Conservation (phyloP, 2,888 invertebrate species). For the Leptopilina myrica region DNA sequence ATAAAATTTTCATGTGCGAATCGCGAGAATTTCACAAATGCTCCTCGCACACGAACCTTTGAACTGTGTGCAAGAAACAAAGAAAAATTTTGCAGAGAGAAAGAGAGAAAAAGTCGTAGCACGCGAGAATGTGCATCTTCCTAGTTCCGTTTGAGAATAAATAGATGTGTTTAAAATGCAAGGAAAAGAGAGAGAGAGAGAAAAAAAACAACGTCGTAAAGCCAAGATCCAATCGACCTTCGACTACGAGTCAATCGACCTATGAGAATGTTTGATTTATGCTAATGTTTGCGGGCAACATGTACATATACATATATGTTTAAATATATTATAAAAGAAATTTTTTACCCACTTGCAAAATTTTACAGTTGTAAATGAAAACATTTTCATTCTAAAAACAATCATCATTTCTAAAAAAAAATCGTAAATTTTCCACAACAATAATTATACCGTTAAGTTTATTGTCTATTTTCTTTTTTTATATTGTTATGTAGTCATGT, state of each 20-base stretch:
- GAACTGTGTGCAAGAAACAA: slow-evolving; percentile 37
- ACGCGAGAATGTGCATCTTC: slow-evolving; percentile 38
- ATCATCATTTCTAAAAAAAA: slow-evolving; percentile 2
- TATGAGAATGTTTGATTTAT: slow-evolving; percentile 55
- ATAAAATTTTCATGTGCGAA: slow-evolving; percentile 27
- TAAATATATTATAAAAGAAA: too few species aligned
- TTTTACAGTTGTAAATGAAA: slow-evolving; percentile 33
- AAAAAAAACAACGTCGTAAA: slow-evolving; percentile 51
- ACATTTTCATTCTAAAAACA: not conserved
- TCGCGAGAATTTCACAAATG: slow-evolving; percentile 34
- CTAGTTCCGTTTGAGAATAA: slow-evolving; percentile 41
- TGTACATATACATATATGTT: not conserved
- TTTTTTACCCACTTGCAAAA: not conserved
- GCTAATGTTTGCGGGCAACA: slow-evolving; percentile 55
- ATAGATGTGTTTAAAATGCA: slow-evolving; percentile 62
- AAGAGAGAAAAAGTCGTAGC: slow-evolving; percentile 25
- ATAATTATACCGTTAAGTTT: too few species aligned
- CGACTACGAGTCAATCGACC: slow-evolving; percentile 63
- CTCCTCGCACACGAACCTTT: slow-evolving; percentile 24
- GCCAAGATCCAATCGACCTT: slow-evolving; percentile 61
- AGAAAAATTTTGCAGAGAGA: slow-evolving; percentile 33
- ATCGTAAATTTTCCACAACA: not conserved
- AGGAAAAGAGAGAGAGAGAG: slow-evolving; percentile 46
- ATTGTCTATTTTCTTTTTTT: too few species aligned
- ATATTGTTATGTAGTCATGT: too few species aligned